Percentiles rank a stretch among this genome's conserved stretches.
Conservation (phyloP, 2,888 invertebrate genomes). For the Laothoe populi region DNA sequence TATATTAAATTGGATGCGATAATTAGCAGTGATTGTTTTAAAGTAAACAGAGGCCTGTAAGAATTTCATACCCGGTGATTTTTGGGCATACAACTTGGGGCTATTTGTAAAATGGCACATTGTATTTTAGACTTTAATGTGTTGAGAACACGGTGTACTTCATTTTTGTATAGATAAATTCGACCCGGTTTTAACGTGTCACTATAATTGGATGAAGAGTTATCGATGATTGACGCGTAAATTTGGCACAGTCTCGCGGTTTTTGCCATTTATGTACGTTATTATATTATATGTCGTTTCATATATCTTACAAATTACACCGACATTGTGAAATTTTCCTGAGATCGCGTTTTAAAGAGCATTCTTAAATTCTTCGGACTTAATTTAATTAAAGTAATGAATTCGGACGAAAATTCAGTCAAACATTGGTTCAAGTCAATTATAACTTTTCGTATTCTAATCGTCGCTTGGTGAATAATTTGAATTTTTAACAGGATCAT, state of each 20-base stretch:
- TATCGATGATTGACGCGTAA: slow-evolving; percentile 59
- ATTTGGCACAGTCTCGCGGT: slow-evolving; percentile 45
- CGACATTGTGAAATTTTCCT: slow-evolving; percentile 22
- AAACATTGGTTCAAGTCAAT: slow-evolving; percentile 3
- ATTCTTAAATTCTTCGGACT: slow-evolving; percentile 15
- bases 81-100: slow-evolving; percentile 50
- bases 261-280: slow-evolving; percentile 26
- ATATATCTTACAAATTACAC: slow-evolving; percentile 28
- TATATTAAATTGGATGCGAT: slow-evolving; percentile 66
- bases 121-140: slow-evolving; percentile 46
- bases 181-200: slow-evolving; percentile 63
- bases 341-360: slow-evolving; percentile 10
- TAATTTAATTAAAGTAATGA: slow-evolving; percentile 7
- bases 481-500: background rate
- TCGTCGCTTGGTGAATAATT: background rate
- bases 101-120: slow-evolving; percentile 40
- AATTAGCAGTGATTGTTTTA: slow-evolving; percentile 68
- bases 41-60: slow-evolving; percentile 61
- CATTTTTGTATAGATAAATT: slow-evolving; percentile 41
- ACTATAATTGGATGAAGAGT: slow-evolving; percentile 59
- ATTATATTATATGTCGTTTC: slow-evolving; percentile 24
- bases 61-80: slow-evolving; percentile 46
- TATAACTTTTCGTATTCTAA: slow-evolving; percentile 1
- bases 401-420: background rate
- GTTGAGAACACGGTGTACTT: slow-evolving; percentile 44